phyloP scores from a whole-genome alignment of 2,888 invertebrate species.

The Heterodera filipjevi region DNA sequence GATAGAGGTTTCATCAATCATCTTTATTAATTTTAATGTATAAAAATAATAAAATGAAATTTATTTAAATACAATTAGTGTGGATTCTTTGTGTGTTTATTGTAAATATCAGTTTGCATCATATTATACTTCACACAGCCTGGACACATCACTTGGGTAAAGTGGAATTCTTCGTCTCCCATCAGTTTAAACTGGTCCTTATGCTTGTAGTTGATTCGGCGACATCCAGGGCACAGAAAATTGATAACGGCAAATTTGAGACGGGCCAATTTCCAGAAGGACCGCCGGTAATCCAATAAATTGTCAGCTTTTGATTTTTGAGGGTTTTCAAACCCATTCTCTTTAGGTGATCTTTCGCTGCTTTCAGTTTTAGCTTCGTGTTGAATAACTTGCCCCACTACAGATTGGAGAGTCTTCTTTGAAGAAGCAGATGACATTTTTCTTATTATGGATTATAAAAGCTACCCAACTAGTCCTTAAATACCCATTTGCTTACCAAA shows the following conservation, averaged over 20 bases:
- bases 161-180: not conserved
- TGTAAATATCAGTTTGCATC: not conserved
- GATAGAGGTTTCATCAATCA: not conserved
- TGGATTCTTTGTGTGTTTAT: not conserved
- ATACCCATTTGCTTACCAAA: too few relatives aligned
- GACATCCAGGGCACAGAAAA: not conserved
- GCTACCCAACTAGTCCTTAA: too few relatives aligned
- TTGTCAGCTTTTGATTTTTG: not conserved
- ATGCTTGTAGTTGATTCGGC: not conserved
- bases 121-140: not conserved
- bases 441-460: too few relatives aligned
- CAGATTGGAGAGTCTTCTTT: too few relatives aligned
- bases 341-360: not conserved
- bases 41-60: not conserved
- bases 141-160: not conserved
- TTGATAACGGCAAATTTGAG: not conserved
- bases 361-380: too few relatives aligned
- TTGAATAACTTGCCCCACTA: too few relatives aligned
- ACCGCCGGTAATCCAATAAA: not conserved
- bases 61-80: not conserved
- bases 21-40: not conserved
- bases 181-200: not conserved
- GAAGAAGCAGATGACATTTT: too few relatives aligned
- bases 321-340: not conserved
- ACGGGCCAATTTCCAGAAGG: not conserved